Percentiles rank a stretch among this genome's conserved stretches.
Conservation (phyloP, 2,113 vertebrate species). For the Egretta garzetta region DNA sequence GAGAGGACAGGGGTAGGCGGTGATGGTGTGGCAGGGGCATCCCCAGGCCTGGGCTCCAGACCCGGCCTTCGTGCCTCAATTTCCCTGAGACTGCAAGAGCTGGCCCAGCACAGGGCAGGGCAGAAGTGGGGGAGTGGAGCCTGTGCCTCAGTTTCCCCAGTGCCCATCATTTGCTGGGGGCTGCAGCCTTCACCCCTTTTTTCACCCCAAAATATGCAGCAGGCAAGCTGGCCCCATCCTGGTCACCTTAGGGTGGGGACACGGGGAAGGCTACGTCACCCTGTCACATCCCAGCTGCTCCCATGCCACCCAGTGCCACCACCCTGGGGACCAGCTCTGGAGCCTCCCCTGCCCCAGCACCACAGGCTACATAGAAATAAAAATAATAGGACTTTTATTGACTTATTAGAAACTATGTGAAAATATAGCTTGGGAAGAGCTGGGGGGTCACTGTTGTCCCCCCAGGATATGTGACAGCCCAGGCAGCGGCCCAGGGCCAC, state of each 20-base stretch:
- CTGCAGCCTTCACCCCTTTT: background rate
- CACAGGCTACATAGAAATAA: background rate
- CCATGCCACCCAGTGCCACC: background rate
- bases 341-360: too few species aligned
- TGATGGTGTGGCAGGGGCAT: background rate
- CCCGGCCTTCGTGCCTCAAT: background rate
- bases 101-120: background rate
- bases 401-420: background rate
- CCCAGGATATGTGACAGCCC: rapidly evolving
- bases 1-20: rapidly evolving
- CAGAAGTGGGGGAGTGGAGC: background rate
- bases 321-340: background rate
- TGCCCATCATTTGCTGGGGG: rapidly evolving
- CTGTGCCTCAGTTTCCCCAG: background rate
- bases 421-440: background rate
- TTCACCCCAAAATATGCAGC: background rate
- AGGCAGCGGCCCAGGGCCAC: background rate
- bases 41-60: background rate
- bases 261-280: rapidly evolving
- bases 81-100: background rate
- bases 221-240: rapidly evolving
- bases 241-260: rapidly evolving
- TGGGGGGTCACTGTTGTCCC: rapidly evolving
- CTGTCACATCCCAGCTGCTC: background rate
- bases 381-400: constrained; percentile 45